Conservation (phyloP, 2,888 invertebrate genomes). For the Cosmorhoe ocellata region DNA sequence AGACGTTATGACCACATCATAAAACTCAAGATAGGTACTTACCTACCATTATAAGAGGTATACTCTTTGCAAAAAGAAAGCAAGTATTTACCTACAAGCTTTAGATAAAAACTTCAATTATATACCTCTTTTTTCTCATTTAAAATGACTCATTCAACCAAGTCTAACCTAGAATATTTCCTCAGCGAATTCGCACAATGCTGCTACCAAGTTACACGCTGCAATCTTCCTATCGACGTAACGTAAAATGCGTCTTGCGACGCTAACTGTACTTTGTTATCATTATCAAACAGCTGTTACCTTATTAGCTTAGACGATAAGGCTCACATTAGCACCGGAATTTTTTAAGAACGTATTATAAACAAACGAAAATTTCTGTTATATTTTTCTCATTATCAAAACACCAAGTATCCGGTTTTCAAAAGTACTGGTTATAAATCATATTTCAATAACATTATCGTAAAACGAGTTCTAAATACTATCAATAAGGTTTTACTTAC, state of each 20-base stretch:
- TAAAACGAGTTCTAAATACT: neutral
- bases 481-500: conserved; percentile 51
- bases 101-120: neutral
- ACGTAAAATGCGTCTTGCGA: conserved; percentile 7
- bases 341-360: neutral
- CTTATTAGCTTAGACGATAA: neutral
- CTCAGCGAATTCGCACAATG: conserved; percentile 7
- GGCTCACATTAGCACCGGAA: conserved; percentile 5
- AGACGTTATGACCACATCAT: conserved; percentile 3
- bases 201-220: neutral
- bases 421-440: too few relatives aligned
- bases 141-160: conserved; percentile 8
- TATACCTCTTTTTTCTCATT: neutral
- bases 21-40: neutral
- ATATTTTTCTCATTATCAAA: neutral
- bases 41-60: neutral
- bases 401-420: neutral
- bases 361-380: neutral
- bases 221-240: neutral
- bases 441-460: neutral
- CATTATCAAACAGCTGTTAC: conserved; percentile 22
- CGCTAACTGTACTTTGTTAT: conserved; percentile 4
- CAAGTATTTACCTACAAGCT: neutral
- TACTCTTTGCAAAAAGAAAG: conserved; percentile 5
- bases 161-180: neutral